Evolutionary conservation across 2,888 invertebrate genomes (phyloP).

Genomic region (Halictus ligatus): DNA sequence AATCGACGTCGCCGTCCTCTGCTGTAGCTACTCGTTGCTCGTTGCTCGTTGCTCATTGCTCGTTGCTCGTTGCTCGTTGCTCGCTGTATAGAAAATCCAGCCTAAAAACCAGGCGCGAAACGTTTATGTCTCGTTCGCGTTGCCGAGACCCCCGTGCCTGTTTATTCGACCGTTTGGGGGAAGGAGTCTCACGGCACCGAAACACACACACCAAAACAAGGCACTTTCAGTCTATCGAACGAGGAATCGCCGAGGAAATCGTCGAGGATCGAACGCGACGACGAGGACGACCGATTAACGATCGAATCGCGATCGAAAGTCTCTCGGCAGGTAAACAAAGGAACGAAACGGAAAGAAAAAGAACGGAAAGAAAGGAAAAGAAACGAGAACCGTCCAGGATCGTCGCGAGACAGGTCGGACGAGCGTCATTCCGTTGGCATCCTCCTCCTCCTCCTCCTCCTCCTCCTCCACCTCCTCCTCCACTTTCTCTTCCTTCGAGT

Average conservation of each 20-base stretch:
- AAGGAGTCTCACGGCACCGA: conserved; percentile 49
- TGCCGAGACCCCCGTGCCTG: background rate
- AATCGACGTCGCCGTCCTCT: background rate
- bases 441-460: conserved; percentile 11
- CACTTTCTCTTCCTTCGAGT: background rate
- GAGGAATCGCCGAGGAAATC: conserved; percentile 57
- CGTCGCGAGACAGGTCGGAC: background rate
- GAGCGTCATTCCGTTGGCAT: conserved; percentile 10
- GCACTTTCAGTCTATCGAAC: conserved; percentile 80
- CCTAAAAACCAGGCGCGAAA: background rate
- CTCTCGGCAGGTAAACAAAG: background rate
- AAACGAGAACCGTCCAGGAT: background rate
- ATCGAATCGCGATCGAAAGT: conserved; percentile 27
- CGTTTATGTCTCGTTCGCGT: background rate
- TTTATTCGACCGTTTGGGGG: background rate
- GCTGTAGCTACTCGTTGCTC: no score
- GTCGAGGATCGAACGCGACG: conserved; percentile 45
- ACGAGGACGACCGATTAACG: conserved; percentile 22
- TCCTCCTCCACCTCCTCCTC: background rate
- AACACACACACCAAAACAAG: conserved; percentile 69
- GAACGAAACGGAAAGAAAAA: background rate
- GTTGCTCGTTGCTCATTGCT: background rate
- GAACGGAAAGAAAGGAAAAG: background rate
- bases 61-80: background rate
- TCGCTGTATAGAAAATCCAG: background rate